Evolutionary conservation across 2,797 vertebrate species (phyloP).

Genomic region (Rhinophrynus dorsalis): DNA sequence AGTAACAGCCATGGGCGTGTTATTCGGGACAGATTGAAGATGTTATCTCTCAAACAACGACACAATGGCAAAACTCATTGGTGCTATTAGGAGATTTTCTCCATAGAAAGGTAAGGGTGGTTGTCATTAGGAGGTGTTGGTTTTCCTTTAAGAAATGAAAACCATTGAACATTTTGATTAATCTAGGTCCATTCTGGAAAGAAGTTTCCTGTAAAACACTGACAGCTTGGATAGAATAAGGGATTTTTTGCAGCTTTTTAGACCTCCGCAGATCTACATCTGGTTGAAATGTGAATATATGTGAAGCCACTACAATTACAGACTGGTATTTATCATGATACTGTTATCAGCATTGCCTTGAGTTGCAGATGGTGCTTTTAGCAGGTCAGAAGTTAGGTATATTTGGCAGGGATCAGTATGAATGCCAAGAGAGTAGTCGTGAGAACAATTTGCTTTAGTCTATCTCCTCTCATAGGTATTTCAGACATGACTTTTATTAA

Average conservation of each 20-base stretch:
- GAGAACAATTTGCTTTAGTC: constrained; percentile 24
- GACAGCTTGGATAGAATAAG: background rate
- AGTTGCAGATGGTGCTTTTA: constrained; percentile 36
- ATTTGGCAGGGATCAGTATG: constrained; percentile 42
- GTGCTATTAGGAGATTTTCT: no score
- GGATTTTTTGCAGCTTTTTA: background rate
- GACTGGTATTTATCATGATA: constrained; percentile 37
- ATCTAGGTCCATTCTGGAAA: no score
- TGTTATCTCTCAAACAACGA: no score
- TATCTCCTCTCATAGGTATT: constrained; percentile 35
- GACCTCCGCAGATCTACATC: constrained; percentile 16
- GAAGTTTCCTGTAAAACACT: background rate
- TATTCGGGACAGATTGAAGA: no score
- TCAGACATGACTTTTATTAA: constrained; percentile 22
- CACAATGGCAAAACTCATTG: no score
- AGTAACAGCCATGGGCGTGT: no score
- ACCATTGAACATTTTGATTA: no score
- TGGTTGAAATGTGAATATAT: constrained; percentile 39
- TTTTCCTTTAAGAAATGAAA: no score
- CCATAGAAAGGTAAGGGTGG: no score
- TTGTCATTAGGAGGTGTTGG: no score
- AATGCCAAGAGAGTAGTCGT: constrained; percentile 39
- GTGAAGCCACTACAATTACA: constrained; percentile 30
- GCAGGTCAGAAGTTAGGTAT: constrained; percentile 41
- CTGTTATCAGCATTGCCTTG: constrained; percentile 25